Base-by-base conservation (phyloP, 1,140 invertebrate species). In the Cecropterus lyciades region DNA sequence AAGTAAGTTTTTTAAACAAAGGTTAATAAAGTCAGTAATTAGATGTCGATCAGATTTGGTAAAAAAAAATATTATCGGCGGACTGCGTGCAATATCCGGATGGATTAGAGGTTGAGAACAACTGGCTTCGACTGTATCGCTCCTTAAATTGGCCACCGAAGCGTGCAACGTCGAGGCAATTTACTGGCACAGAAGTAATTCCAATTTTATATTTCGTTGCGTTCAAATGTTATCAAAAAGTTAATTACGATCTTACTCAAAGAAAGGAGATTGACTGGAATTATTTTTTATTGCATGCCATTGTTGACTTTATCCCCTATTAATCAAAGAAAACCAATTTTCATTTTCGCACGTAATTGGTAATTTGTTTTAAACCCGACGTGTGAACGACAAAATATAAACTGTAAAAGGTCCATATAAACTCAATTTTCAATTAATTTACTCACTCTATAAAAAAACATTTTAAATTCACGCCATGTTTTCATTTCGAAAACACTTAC, bases 171-270 rank as follows among this genome's bases (percentile, higher is more conserved):
- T 27, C 46, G 33, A 52, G 27, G 27, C 46, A 51, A 63, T 63
- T 63, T 63, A 52, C 49, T 51, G 59, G 59, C 16, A 51, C 59
- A 63, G 59, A 63, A 63, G 59, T 51, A 63, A 63, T 63, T 63
- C 59, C 59, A 52, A 63, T 63, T 63, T 63, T 42, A 63, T 63
- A 63, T 63, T 52, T 52, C 48, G 48, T 52, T 51, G 59, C 59
- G 33, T 63, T 63, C 46, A 63, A 63, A 63, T 52, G 48, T 13
- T 51, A 51, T 52, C 48, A 51, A 49, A 52, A 62, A 62, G 45
- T 62, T 49, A 49, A 49, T 62, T 49, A 62, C 16, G 30, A 60
- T 33, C 49, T 57, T 49, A 14, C 11, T 40, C 46, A 8, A 63
- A 17, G 43, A 8, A 24, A 40, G 13, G 13, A 33, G n/a, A 11